These are phyloP conservation scores for Dipodomys spectabilis DNA, from an alignment of 2,113 vertebrate genomes.

Conservation along the genomic window DNA sequence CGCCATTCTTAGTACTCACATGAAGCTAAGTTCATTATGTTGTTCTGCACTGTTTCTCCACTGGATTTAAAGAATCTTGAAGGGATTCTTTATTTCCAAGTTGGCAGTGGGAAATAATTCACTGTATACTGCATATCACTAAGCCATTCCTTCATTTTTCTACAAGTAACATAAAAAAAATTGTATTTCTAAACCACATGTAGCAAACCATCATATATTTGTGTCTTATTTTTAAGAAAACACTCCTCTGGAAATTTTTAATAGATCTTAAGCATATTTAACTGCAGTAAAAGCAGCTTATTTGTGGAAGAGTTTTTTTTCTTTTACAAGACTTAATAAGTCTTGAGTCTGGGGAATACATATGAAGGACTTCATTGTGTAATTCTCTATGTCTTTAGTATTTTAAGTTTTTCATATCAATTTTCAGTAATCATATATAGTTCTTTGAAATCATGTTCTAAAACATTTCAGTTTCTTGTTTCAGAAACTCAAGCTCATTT, in stretches of 20 bases:
- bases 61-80: constrained; percentile 16
- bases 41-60: neutral
- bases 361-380: constrained; percentile 25
- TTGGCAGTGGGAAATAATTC: constrained; percentile 28
- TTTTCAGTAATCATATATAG: constrained; percentile 38
- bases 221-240: constrained; percentile 44
- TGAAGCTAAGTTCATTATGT: constrained; percentile 1
- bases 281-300: constrained; percentile 39
- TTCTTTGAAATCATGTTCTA: constrained; percentile 30
- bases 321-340: constrained; percentile 28
- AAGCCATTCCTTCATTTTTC: constrained; percentile 49
- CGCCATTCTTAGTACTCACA: neutral
- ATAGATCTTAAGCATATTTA: neutral
- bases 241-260: neutral
- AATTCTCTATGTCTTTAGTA: constrained; percentile 45
- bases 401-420: constrained; percentile 38
- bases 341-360: neutral
- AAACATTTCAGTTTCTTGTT: constrained; percentile 35
- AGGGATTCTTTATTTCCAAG: constrained; percentile 21
- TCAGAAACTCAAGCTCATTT: constrained; percentile 18
- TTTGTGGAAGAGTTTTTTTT: constrained; percentile 33
- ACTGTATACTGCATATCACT: constrained; percentile 15
- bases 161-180: constrained; percentile 48
- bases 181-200: constrained; percentile 55
- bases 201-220: constrained; percentile 23